phyloP scores from a whole-genome alignment of 53 echinoderm and acorn worm genomes.

The Paracentrotus lividus region DNA sequence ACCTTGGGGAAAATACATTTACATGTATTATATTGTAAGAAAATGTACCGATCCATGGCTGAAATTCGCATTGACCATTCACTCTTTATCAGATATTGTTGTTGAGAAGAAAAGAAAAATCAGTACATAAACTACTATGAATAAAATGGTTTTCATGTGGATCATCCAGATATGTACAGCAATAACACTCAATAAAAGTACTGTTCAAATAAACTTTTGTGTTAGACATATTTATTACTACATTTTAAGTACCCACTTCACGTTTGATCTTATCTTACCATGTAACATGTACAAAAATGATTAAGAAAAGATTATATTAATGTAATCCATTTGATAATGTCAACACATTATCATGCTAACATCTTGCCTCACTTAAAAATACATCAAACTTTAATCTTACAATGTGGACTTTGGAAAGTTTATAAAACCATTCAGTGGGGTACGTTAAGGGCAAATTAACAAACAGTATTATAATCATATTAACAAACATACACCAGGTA shows the following conservation, averaged over 20 bases:
- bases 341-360: background rate
- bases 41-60: too few species aligned
- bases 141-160: too few species aligned
- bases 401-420: background rate
- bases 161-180: too few species aligned
- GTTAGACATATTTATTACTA: background rate
- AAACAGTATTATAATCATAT: background rate
- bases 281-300: background rate
- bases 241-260: background rate
- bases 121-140: too few species aligned
- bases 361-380: background rate
- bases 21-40: too few species aligned
- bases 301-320: background rate
- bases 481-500: background rate
- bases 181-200: too few species aligned
- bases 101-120: too few species aligned
- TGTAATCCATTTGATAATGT: background rate
- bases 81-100: too few species aligned
- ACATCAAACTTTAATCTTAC: background rate
- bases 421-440: background rate
- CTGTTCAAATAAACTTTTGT: background rate
- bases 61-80: too few species aligned
- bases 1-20: too few species aligned
- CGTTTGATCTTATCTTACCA: background rate
- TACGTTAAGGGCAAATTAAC: background rate